These are phyloP conservation scores for Operophtera brumata DNA, from an alignment of 2,888 invertebrate genomes.

Conservation along the genomic window DNA sequence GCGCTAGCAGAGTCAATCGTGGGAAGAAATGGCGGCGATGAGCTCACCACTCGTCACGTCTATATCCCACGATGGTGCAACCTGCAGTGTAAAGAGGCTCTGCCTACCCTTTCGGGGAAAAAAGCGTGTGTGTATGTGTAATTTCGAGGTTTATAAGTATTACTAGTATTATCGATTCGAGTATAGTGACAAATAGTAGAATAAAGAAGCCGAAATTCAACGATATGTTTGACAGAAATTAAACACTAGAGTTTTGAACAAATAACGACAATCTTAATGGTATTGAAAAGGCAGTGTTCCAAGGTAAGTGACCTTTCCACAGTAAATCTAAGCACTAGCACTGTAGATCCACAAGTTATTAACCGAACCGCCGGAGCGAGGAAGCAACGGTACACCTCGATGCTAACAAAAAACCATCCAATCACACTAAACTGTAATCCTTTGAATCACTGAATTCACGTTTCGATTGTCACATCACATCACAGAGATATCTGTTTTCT, in stretches of 20 bases:
- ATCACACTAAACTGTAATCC: conserved; percentile 38
- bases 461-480: conserved; percentile 49
- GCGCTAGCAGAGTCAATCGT: too few relatives aligned
- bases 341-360: conserved; percentile 73
- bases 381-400: conserved; percentile 68
- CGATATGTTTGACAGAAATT: conserved; percentile 44
- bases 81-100: too few relatives aligned
- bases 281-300: conserved; percentile 37
- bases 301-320: conserved; percentile 77
- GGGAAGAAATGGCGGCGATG: too few relatives aligned
- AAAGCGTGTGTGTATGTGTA: too few relatives aligned
- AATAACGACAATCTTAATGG: conserved; percentile 31
- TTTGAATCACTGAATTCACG: conserved; percentile 32
- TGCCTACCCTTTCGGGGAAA: too few relatives aligned
- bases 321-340: conserved; percentile 73
- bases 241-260: conserved; percentile 36
- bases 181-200: conserved; percentile 31
- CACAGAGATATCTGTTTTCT: conserved; percentile 44
- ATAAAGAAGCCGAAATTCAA: conserved; percentile 33
- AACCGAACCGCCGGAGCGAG: conserved; percentile 72
- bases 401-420: conserved; percentile 42
- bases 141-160: too few relatives aligned
- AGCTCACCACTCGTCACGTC: too few relatives aligned
- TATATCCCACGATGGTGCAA: too few relatives aligned
- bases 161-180: too few relatives aligned